phyloP scores from a whole-genome alignment of 2,113 vertebrate genomes.

The Pan troglodytes region DNA sequence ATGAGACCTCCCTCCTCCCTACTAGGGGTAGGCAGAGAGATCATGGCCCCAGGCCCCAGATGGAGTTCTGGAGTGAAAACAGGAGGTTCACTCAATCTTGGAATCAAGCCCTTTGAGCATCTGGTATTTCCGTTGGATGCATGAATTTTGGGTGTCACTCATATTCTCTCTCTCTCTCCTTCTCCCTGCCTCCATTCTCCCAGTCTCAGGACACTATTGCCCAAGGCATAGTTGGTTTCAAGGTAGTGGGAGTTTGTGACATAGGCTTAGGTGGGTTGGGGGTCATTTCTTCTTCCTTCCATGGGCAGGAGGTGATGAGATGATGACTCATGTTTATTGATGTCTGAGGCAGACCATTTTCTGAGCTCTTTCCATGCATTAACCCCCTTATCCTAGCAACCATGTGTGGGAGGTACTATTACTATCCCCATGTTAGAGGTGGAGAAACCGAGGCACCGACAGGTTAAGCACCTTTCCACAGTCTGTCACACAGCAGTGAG shows the following conservation, averaged over 20 bases:
- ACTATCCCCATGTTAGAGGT: too few relatives aligned
- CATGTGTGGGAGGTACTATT: background rate
- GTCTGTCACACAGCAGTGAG: background rate
- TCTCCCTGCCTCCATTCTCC: too few relatives aligned
- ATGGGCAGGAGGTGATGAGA: background rate
- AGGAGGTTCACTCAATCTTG: background rate
- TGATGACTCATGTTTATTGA: background rate
- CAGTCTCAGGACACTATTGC: background rate
- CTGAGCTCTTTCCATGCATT: background rate
- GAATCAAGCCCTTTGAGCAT: background rate
- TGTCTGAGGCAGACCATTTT: background rate
- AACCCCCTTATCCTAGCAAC: background rate
- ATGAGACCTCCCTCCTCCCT: background rate
- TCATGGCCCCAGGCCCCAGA: background rate
- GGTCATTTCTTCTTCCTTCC: background rate
- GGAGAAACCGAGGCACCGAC: background rate
- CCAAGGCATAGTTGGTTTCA: background rate
- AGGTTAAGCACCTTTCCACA: background rate
- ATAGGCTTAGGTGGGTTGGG: background rate
- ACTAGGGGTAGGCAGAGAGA: background rate
- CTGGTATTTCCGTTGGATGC: background rate
- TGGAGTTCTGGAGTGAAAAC: background rate
- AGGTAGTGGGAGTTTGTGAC: background rate
- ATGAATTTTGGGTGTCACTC: background rate
- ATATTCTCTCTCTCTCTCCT: background rate